These are phyloP conservation scores for Ophion slaviceki DNA, from an alignment of 2,888 invertebrate species.

Conservation along the genomic window DNA sequence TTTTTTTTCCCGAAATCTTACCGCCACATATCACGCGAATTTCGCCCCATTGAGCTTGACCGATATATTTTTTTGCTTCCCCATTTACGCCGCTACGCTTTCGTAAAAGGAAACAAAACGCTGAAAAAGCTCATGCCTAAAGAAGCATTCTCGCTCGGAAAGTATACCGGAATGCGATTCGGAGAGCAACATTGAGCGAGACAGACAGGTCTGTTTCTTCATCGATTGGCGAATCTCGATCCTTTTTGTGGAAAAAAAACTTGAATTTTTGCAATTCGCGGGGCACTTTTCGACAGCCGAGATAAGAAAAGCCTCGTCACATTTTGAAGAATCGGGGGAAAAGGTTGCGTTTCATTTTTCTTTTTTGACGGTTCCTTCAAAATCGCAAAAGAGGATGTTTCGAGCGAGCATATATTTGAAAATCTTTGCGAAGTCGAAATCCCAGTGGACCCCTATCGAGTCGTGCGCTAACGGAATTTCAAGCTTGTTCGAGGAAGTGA, in stretches of 20 bases:
- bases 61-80: constrained; percentile 10
- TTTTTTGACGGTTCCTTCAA: neutral
- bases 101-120: neutral
- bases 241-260: neutral
- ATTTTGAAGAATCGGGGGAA: neutral
- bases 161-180: neutral
- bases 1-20: constrained; percentile 10
- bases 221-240: neutral
- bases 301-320: neutral
- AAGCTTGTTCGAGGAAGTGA: constrained; percentile 20
- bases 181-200: neutral
- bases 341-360: neutral
- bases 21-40: constrained; percentile 26
- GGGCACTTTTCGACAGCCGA: neutral
- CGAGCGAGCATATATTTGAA: constrained; percentile 17
- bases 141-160: neutral
- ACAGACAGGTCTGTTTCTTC: neutral
- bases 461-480: neutral
- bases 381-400: neutral
- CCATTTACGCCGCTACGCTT: neutral
- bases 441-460: neutral
- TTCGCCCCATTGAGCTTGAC: constrained; percentile 1
- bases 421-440: neutral
- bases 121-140: neutral
- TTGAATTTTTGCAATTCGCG: neutral